A percentile compares a stretch with the other conserved stretches of the same genome.
phyloP scores from a whole-genome alignment of 2,797 vertebrate species.

The Simalia tracyae region DNA sequence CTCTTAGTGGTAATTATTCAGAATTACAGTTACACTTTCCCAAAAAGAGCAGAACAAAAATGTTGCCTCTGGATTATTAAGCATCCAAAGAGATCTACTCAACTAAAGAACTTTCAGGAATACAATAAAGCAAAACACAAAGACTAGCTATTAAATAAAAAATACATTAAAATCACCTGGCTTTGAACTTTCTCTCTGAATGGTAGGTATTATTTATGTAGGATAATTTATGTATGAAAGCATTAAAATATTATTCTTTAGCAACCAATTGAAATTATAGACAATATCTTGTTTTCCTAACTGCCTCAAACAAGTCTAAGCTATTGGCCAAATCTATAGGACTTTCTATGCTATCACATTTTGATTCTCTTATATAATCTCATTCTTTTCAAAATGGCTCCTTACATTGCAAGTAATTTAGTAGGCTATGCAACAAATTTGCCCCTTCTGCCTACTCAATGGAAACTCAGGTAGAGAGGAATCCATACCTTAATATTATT shows the following conservation, averaged over 20 bases:
- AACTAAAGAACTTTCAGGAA: neutral
- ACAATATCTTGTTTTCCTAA: neutral
- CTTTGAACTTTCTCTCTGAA: neutral
- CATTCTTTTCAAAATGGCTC: neutral
- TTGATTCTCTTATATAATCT: neutral
- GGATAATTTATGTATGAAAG: neutral
- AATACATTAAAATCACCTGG: too few relatives aligned
- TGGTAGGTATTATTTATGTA: neutral
- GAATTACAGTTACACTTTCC: neutral
- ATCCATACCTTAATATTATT: slow-evolving; percentile 91
- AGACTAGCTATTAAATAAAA: neutral
- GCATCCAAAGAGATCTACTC: neutral
- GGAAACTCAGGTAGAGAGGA: neutral
- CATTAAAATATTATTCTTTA: neutral
- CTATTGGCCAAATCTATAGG: too few relatives aligned
- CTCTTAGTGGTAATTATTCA: neutral
- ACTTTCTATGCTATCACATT: neutral
- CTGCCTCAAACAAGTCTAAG: neutral
- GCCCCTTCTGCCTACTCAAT: neutral
- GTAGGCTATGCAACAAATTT: neutral
- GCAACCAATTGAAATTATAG: neutral
- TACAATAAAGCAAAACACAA: neutral
- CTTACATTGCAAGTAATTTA: neutral
- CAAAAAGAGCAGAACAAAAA: neutral
- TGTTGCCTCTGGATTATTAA: too few relatives aligned